Conservation (phyloP, 2,797 vertebrate genomes). For the Pangasius macronema region DNA sequence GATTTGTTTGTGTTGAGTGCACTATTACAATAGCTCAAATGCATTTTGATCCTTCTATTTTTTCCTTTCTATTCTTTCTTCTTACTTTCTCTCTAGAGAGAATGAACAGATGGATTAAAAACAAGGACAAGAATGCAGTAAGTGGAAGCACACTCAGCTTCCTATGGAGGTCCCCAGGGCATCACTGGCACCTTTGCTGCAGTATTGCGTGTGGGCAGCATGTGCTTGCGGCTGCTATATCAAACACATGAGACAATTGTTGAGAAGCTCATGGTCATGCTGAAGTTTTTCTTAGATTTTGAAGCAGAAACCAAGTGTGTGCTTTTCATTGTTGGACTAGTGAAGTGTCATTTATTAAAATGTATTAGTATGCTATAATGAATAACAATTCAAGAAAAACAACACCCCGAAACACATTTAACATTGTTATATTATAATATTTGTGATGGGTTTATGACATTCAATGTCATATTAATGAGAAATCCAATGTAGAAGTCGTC, state of each 20-base stretch:
- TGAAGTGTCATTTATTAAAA: conserved; percentile 24
- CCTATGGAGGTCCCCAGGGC: background rate
- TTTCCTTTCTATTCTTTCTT: conserved; percentile 18
- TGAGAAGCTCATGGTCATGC: conserved; percentile 1
- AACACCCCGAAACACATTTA: background rate
- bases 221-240: background rate
- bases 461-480: background rate
- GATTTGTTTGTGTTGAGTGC: conserved; percentile 60
- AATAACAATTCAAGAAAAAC: background rate
- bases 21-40: conserved; percentile 57
- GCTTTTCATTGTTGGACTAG: background rate
- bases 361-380: background rate
- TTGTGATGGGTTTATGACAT: background rate
- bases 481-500: background rate
- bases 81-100: conserved; percentile 7
- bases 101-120: conserved; percentile 32
- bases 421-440: background rate
- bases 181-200: background rate
- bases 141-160: conserved; percentile 10
- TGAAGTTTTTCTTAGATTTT: conserved; percentile 24
- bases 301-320: background rate
- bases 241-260: background rate
- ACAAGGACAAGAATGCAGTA: background rate
- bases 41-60: conserved; percentile 40
- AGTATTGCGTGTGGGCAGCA: conserved; percentile 1